A percentile compares a stretch with the other conserved stretches of the same genome.
Conservation (phyloP, 2,888 invertebrate species). For the Osmoderma eremita region DNA sequence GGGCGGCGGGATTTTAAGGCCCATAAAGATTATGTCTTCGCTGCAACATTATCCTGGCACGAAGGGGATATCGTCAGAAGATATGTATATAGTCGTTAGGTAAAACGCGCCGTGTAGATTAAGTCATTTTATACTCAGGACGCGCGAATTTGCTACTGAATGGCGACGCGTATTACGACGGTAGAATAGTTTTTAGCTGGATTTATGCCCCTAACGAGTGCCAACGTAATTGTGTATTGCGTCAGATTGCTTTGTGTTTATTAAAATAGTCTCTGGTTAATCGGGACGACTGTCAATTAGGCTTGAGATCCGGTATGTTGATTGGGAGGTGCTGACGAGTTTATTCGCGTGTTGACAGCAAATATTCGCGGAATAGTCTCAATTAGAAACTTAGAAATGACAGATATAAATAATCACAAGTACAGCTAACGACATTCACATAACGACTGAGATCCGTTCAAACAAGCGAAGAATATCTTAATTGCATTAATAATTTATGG, state of each 20-base stretch:
- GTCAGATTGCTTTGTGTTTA: slow-evolving; percentile 2
- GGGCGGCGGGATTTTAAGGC: slow-evolving; percentile 1
- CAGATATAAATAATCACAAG: too few relatives aligned
- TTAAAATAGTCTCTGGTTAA: slow-evolving; percentile 14
- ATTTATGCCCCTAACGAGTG: background rate
- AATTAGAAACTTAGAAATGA: too few relatives aligned
- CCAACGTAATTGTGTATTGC: background rate
- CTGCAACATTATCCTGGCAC: background rate
- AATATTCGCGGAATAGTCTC: too few relatives aligned
- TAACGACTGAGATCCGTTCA: too few relatives aligned
- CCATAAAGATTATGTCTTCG: slow-evolving; percentile 24
- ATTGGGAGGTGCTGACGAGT: background rate
- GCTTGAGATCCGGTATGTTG: background rate
- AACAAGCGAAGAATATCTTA: too few relatives aligned
- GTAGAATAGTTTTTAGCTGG: slow-evolving; percentile 3
- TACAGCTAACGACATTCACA: too few relatives aligned
- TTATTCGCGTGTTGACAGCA: background rate
- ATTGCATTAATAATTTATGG: too few relatives aligned
- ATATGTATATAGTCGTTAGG: slow-evolving; percentile 18
- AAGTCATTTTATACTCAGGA: background rate
- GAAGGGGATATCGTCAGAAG: background rate
- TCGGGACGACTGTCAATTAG: slow-evolving; percentile 7
- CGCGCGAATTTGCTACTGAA: background rate
- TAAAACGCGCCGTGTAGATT: background rate
- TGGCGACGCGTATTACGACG: background rate